Evolutionary conservation across 2,113 vertebrate species (phyloP), one percentile per base, ranked within the genome.

Genomic region (Antechinus stuartii): DNA sequence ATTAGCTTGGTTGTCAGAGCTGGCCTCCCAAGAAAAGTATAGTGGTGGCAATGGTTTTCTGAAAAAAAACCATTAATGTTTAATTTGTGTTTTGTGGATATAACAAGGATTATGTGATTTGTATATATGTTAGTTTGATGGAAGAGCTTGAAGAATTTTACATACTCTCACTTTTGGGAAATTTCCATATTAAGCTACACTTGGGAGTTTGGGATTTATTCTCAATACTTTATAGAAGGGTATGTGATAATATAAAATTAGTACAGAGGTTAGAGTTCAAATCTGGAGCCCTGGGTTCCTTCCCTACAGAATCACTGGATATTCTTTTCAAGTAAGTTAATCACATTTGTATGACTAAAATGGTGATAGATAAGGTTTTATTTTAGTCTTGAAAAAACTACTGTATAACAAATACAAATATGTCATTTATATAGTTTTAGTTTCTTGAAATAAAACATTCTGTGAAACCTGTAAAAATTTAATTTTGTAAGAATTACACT

Each of bases 381-480:
- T 95, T 49, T 57, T 68, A 2, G 30, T 42, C 4, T 89, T 92
- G 91, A 76, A 91, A 84, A 61, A 55, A 52, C 52, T 94, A 25
- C 93, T 57, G 27, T 19, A n/a, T 54, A 68, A 93, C 22, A 47
- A 89, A 92, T 35, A 76, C 35, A 68, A 84, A 56, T 91, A 9
- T 42, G 2, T 16, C 16, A 90, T 68, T 1, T 35, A n/a, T 47
- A 8, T 55, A 68, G 89, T 91, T 54, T 3, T 93, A 19, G 22
- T 42, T 23, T 47, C 52, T 93, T 96, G 55, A 91, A 95, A 91
- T 95, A 95, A 97, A 97, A 52, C n/a, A 54, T 55, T 56, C 25
- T n/a, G 7, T 68, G 95, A 53, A 91, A 84, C 24, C 35, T 49
- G 19, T 25, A 7, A 47, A 46, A 30, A 2, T 76, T 95, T n/a